These are phyloP conservation scores for Saturnia japonica DNA, from an alignment of 2,888 invertebrate genomes.

Conservation along the genomic window DNA sequence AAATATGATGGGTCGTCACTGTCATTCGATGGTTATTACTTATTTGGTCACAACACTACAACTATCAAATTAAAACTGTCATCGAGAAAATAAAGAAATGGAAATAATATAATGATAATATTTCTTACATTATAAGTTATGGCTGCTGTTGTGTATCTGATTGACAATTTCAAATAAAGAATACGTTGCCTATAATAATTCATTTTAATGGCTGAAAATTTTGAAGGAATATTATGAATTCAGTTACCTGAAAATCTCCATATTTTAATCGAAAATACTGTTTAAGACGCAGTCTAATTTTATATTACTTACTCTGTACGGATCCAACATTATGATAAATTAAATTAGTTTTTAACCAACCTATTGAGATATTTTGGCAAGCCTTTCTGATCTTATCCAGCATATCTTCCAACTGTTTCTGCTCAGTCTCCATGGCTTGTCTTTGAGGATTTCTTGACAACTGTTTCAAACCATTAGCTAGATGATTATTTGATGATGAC, in stretches of 20 bases:
- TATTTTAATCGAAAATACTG: neutral
- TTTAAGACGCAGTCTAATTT: too few relatives aligned
- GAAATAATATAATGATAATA: neutral
- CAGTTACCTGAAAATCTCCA: neutral
- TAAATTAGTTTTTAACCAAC: constrained; percentile 3
- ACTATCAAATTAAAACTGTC: too few relatives aligned
- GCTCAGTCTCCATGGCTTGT: constrained; percentile 28
- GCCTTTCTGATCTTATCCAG: constrained; percentile 36
- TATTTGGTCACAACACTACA: too few relatives aligned
- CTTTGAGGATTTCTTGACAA: constrained; percentile 26
- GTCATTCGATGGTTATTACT: too few relatives aligned
- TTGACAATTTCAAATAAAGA: neutral
- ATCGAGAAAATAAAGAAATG: too few relatives aligned
- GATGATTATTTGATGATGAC: constrained; percentile 27
- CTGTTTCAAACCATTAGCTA: constrained; percentile 28
- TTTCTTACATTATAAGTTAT: neutral
- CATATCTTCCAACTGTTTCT: constrained; percentile 33
- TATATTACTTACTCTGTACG: too few relatives aligned
- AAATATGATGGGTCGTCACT: too few relatives aligned
- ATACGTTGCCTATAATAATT: neutral
- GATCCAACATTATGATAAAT: too few relatives aligned
- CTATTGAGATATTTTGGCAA: constrained; percentile 25
- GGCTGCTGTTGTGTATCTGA: neutral
- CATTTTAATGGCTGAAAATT: neutral
- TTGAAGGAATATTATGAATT: neutral